These are phyloP conservation scores for Bombus vancouverensis DNA, from an alignment of 1,140 invertebrate species.

Conservation along the genomic window DNA sequence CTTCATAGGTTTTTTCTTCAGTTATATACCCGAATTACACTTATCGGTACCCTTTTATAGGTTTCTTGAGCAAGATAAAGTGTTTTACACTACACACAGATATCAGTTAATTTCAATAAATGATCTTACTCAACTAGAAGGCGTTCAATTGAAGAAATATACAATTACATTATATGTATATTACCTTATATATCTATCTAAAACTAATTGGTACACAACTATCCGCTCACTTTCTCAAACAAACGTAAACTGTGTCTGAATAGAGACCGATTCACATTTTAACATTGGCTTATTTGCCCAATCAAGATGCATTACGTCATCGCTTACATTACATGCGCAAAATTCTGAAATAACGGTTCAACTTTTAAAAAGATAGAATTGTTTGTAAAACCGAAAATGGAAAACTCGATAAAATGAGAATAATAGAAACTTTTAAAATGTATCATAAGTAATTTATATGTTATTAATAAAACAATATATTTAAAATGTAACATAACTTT, in stretches of 20 bases:
- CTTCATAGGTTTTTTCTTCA: conserved; percentile 9
- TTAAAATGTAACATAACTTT: neutral
- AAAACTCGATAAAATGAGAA: neutral
- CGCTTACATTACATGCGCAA: neutral
- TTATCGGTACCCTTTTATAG: neutral
- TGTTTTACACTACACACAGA: neutral
- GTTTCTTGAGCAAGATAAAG: conserved; percentile 2
- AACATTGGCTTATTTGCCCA: conserved; percentile 29
- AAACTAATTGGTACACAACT: neutral
- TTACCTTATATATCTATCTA: conserved; percentile 18
- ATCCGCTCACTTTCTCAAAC: conserved; percentile 6
- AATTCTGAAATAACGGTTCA: conserved; percentile 24
- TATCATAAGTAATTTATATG: neutral
- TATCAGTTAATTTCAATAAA: neutral
- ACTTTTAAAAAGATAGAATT: neutral
- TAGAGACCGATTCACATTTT: conserved; percentile 36
- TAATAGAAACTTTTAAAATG: neutral
- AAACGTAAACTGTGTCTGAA: conserved; percentile 45
- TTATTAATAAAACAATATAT: neutral
- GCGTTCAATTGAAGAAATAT: neutral
- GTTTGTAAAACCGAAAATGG: neutral
- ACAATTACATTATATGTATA: neutral
- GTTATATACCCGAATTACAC: neutral
- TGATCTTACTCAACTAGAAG: neutral
- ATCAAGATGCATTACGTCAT: conserved; percentile 41